Conservation (phyloP, 2,888 invertebrate genomes). For the Stenodema calcarata region DNA sequence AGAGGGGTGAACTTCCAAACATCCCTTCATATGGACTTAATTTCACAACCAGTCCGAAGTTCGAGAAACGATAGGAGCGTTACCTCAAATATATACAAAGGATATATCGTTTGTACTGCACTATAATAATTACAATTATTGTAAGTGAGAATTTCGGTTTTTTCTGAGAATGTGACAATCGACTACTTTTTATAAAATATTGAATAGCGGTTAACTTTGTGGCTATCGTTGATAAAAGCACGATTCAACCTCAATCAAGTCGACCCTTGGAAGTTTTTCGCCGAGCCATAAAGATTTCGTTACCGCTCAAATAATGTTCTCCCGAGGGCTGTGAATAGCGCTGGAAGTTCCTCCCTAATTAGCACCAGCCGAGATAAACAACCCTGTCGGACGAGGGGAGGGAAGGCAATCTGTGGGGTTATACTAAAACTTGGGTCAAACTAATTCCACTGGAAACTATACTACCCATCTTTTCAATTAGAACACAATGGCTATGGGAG, state of each 20-base stretch:
- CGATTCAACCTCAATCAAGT: not conserved
- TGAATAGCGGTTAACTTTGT: not conserved
- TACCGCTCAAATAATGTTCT: not conserved
- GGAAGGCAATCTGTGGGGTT: not conserved
- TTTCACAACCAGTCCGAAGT: too few relatives aligned
- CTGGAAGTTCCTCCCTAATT: not conserved
- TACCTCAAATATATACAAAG: too few relatives aligned
- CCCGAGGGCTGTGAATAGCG: not conserved
- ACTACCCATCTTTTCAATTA: not conserved
- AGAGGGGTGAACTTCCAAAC: too few relatives aligned
- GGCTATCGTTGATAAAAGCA: not conserved
- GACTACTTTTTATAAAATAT: too few relatives aligned
- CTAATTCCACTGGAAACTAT: not conserved
- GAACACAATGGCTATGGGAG: not conserved
- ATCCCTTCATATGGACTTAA: too few relatives aligned
- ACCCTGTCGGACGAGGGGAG: not conserved
- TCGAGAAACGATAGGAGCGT: too few relatives aligned
- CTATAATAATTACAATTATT: too few relatives aligned
- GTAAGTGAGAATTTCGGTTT: too few relatives aligned
- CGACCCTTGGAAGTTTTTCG: not conserved
- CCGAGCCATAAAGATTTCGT: not conserved
- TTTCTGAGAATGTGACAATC: too few relatives aligned
- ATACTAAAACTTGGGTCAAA: slow-evolving; percentile 2
- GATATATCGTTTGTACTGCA: too few relatives aligned
- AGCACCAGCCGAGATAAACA: not conserved